These are phyloP conservation scores for Sebastolobus altivelis DNA, from an alignment of 2,797 vertebrate genomes.

Conservation along the genomic window DNA sequence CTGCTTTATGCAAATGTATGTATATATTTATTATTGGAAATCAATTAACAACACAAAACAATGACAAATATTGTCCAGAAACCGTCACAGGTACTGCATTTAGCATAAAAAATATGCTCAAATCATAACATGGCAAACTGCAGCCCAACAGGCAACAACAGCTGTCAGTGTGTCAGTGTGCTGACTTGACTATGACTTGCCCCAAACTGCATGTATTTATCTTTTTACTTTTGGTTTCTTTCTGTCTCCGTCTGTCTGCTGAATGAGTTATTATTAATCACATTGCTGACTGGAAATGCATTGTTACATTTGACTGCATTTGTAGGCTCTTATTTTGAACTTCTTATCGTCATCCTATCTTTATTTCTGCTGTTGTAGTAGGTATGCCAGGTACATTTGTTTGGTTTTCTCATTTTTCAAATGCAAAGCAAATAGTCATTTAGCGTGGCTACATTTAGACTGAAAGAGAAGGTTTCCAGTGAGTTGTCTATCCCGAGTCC, in stretches of 20 bases:
- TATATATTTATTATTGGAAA: too few species aligned
- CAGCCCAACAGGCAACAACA: too few species aligned
- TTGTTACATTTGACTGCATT: neutral
- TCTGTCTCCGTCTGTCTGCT: neutral
- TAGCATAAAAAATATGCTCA: too few species aligned
- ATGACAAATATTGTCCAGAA: too few species aligned
- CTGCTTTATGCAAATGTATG: too few species aligned
- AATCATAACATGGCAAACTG: too few species aligned
- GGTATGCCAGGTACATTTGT: neutral
- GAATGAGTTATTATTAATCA: neutral
- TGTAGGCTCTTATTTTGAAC: neutral
- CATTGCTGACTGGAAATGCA: neutral
- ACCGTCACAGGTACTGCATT: too few species aligned
- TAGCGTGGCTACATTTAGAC: neutral
- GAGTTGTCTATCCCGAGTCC: neutral
- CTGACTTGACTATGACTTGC: too few species aligned
- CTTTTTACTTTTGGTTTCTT: neutral
- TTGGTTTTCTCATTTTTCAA: neutral
- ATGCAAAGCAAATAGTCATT: neutral
- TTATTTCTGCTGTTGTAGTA: neutral
- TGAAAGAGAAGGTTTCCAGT: neutral
- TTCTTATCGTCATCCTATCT: neutral
- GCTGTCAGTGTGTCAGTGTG: too few species aligned
- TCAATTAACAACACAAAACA: too few species aligned
- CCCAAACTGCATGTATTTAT: too few species aligned